These are phyloP conservation scores for Scaptomyza pallida DNA, from an alignment of 1,140 invertebrate genomes.

Conservation along the genomic window DNA sequence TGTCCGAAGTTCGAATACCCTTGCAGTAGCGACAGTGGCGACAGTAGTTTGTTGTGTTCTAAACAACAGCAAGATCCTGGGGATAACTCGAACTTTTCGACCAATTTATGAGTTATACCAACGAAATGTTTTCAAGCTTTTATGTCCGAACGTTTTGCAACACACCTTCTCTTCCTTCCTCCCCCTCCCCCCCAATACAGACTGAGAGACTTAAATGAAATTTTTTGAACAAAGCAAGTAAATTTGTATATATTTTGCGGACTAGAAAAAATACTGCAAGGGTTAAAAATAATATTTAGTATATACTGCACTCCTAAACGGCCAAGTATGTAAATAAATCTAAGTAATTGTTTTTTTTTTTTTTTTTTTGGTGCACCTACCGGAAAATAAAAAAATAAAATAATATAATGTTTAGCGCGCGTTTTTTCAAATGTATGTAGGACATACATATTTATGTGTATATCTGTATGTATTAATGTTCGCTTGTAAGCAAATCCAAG, in stretches of 20 bases:
- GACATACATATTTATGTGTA: neutral
- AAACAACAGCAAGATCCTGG: neutral
- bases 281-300: neutral
- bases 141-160: neutral
- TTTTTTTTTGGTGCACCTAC: constrained; percentile 5
- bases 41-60: neutral
- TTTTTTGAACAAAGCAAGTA: neutral
- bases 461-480: constrained; percentile 1
- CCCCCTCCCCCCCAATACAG: no score
- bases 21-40: neutral
- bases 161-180: no score
- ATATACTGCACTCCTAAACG: neutral
- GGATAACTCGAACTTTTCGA: neutral
- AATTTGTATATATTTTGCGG: constrained; percentile 1
- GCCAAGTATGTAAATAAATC: constrained; percentile 11
- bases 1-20: neutral
- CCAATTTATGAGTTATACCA: neutral
- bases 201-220: neutral
- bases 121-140: neutral
- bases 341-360: constrained; percentile 15
- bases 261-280: neutral
- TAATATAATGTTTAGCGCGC: neutral
- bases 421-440: neutral
- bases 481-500: neutral
- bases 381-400: neutral